Conservation (phyloP, 2,888 invertebrate genomes). For the Leptarthrus brevirostris region DNA sequence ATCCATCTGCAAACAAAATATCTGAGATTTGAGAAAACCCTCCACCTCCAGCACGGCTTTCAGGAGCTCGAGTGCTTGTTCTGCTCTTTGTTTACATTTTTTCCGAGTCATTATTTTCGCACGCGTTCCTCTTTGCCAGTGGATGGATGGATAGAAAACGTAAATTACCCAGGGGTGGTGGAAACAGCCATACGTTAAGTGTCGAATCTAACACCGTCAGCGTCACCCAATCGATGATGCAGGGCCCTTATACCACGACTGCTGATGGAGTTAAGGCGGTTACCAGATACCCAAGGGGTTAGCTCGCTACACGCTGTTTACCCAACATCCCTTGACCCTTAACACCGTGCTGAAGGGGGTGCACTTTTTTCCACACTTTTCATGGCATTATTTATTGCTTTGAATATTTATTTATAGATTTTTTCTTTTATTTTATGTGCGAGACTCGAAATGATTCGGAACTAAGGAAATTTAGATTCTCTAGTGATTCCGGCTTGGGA, state of each 20-base stretch:
- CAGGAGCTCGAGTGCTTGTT: constrained; percentile 20
- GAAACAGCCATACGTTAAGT: constrained; percentile 40
- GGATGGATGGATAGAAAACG: not conserved
- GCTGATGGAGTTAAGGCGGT: not conserved
- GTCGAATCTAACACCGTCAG: constrained; percentile 38
- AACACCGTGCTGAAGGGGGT: constrained; percentile 1
- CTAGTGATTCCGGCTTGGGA: not conserved
- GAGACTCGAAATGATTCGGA: not conserved
- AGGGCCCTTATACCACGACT: constrained; percentile 11
- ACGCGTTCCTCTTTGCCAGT: constrained; percentile 22
- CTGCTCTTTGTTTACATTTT: constrained; percentile 40
- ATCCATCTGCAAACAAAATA: constrained; percentile 36
- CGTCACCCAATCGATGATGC: constrained; percentile 36
- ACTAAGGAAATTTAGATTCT: not conserved
- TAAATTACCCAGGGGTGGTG: constrained; percentile 39
- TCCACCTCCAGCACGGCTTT: not conserved
- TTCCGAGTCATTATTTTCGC: constrained; percentile 47
- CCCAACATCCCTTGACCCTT: constrained; percentile 39
- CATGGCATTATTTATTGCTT: constrained; percentile 32
- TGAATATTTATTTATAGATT: constrained; percentile 44
- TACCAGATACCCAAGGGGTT: constrained; percentile 30
- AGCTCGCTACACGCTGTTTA: not conserved
- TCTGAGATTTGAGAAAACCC: constrained; percentile 23
- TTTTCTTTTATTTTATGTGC: constrained; percentile 14
- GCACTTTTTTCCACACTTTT: constrained; percentile 2